Conservation (phyloP, 2,888 invertebrate genomes). For the Lepidocyrtoides sp. region DNA sequence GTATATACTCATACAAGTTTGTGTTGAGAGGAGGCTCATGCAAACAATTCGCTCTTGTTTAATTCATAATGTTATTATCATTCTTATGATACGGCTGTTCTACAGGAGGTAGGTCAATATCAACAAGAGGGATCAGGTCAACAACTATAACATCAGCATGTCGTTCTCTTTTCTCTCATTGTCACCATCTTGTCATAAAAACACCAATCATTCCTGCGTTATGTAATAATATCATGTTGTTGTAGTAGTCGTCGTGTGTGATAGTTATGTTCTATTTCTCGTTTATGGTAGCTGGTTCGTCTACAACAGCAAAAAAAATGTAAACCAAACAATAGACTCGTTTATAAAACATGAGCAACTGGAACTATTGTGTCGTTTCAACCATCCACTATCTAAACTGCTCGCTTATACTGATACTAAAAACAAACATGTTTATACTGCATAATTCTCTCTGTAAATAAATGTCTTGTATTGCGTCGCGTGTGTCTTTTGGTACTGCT, state of each 20-base stretch:
- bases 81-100: neutral
- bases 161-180: constrained; percentile 23
- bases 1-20: no score
- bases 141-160: constrained; percentile 30
- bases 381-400: no score
- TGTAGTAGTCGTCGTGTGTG: no score
- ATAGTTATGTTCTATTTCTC: neutral
- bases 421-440: neutral
- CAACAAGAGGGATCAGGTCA: constrained; percentile 24
- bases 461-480: constrained; percentile 6
- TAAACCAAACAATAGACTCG: constrained; percentile 35
- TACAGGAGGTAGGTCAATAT: neutral
- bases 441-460: neutral
- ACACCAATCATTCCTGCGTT: neutral
- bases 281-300: neutral
- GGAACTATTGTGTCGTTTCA: neutral
- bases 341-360: constrained; percentile 41
- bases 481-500: neutral
- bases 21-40: no score
- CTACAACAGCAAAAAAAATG: neutral
- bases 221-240: neutral
- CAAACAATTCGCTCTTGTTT: constrained; percentile 31
- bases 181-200: neutral
- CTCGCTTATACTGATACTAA: neutral
- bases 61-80: constrained; percentile 34